Percentiles rank a stretch among this genome's conserved stretches.
Conservation (phyloP, 2,888 invertebrate genomes). For the Onthophagus sagittarius region DNA sequence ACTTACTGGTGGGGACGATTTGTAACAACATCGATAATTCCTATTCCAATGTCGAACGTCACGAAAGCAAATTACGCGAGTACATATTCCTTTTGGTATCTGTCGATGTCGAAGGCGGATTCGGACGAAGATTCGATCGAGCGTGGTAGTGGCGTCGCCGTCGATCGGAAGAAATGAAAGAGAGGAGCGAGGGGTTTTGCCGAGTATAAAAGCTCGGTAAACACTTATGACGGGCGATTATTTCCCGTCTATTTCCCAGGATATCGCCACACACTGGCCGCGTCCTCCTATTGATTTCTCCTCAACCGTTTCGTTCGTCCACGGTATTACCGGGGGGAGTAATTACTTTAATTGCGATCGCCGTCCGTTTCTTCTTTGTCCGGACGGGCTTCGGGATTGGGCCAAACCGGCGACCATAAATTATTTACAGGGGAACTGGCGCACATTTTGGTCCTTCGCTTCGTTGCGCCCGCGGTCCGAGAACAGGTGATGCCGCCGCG, state of each 20-base stretch:
- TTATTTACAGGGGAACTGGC: constrained; percentile 14
- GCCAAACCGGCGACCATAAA: constrained; percentile 5
- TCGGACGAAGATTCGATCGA: neutral
- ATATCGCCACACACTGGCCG: constrained; percentile 29
- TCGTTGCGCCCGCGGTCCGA: constrained; percentile 1
- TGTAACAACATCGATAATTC: neutral
- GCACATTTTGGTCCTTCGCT: constrained; percentile 10
- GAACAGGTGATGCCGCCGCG: constrained; percentile 9
- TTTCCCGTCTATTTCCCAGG: constrained; percentile 20
- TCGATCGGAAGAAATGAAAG: constrained; percentile 12
- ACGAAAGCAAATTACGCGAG: constrained; percentile 9
- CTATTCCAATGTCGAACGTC: neutral
- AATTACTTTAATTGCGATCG: constrained; percentile 35
- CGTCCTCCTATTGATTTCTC: constrained; percentile 15
- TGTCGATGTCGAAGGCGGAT: neutral
- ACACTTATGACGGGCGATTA: constrained; percentile 34
- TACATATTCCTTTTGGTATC: neutral
- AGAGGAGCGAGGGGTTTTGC: constrained; percentile 5
- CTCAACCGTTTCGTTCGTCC: constrained; percentile 19
- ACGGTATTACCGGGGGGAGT: constrained; percentile 29
- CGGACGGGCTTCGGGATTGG: neutral
- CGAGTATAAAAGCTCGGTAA: constrained; percentile 23
- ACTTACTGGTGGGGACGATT: neutral
- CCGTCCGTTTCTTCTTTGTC: neutral
- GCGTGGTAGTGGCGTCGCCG: neutral